A percentile compares a stretch with the other conserved stretches of the same genome.
Evolutionary conservation across 2,113 vertebrate genomes (phyloP).

Genomic region (Sigmodon hispidus): DNA sequence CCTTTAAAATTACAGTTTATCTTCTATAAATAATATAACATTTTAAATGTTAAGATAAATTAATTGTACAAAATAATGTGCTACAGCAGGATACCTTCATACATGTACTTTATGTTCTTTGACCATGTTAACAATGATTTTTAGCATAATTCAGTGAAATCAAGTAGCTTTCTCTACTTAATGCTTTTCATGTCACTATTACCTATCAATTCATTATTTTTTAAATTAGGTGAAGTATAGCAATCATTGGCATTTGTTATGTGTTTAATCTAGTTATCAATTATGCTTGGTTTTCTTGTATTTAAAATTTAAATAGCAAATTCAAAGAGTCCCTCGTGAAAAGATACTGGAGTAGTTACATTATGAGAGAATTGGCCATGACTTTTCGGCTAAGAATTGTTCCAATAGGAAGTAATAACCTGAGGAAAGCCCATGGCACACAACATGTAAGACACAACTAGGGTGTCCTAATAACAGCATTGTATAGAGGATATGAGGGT

Average conservation of each 20-base stretch:
- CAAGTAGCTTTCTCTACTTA: background rate
- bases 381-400: background rate
- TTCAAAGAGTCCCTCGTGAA: background rate
- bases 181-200: background rate
- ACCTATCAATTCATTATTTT: conserved; percentile 25
- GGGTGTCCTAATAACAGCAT: background rate
- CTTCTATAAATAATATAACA: background rate
- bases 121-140: background rate
- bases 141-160: background rate
- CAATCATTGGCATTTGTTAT: background rate
- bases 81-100: background rate
- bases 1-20: background rate
- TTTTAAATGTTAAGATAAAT: background rate
- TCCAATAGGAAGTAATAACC: background rate
- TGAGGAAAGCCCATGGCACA: background rate
- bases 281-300: background rate
- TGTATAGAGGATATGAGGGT: background rate
- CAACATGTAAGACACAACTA: background rate
- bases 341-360: background rate
- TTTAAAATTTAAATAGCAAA: conserved; percentile 15
- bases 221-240: background rate
- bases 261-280: background rate
- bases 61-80: background rate
- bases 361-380: background rate
- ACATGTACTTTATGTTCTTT: background rate